Percentiles rank a stretch among this genome's conserved stretches.
Evolutionary conservation across 2,113 vertebrate genomes (phyloP).

Genomic region (Melanocharis versteri): DNA sequence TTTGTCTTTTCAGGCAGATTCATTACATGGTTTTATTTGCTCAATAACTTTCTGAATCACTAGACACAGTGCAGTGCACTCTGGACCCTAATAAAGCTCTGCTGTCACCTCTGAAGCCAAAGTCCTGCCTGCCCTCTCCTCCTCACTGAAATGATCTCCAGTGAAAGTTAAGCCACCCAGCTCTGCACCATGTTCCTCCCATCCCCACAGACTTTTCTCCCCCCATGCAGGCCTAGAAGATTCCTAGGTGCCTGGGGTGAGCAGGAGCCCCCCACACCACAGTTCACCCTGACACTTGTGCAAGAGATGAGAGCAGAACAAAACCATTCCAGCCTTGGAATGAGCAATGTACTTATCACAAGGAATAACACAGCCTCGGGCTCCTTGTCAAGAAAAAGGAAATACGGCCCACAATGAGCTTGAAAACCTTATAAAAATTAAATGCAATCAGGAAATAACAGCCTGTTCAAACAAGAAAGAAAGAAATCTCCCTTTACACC

Average conservation of each 20-base stretch:
- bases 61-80: background rate
- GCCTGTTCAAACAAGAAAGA: background rate
- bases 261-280: fast-evolving
- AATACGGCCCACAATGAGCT: background rate
- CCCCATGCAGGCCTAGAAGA: fast-evolving
- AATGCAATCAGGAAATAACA: background rate
- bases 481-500: background rate
- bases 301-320: fast-evolving
- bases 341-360: background rate
- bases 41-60: background rate
- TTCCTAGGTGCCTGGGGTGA: background rate
- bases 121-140: background rate
- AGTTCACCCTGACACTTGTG: fast-evolving
- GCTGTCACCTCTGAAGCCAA: background rate
- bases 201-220: fast-evolving
- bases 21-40: background rate
- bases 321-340: background rate
- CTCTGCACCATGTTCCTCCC: fast-evolving
- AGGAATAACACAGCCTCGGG: background rate
- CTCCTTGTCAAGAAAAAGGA: background rate
- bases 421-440: background rate
- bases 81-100: background rate
- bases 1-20: background rate
- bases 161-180: background rate
- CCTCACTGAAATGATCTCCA: background rate